Conservation (phyloP, 2,113 vertebrate genomes). For the Caracal caracal region DNA sequence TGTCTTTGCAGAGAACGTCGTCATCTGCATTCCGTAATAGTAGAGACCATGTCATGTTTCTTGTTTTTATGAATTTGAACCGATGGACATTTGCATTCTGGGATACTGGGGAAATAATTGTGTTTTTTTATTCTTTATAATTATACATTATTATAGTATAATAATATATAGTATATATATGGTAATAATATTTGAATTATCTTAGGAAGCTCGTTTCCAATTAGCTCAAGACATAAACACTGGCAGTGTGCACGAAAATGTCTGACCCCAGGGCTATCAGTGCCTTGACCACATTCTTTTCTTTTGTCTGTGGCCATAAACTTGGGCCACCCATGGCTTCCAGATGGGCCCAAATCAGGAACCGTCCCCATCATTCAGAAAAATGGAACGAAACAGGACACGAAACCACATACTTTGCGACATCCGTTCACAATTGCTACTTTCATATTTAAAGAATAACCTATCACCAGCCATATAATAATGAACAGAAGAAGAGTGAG, state of each 20-base stretch:
- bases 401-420: fast-evolving
- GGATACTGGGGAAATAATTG: fast-evolving
- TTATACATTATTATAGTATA: no score
- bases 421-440: no score
- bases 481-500: fast-evolving
- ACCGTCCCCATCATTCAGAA: no score
- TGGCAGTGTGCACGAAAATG: fast-evolving
- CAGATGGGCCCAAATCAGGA: no score
- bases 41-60: fast-evolving
- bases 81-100: fast-evolving
- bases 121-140: neutral
- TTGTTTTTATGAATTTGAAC: neutral
- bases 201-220: neutral
- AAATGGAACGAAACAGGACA: neutral
- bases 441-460: neutral
- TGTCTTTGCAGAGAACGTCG: neutral
- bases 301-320: fast-evolving
- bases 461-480: no score
- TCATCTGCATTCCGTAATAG: neutral
- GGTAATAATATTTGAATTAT: neutral
- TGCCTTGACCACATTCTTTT: fast-evolving
- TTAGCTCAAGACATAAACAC: neutral
- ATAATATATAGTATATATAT: neutral
- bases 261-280: neutral
- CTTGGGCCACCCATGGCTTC: fast-evolving